Conservation (phyloP, 2,888 invertebrate species). For the Apoda limacodes region DNA sequence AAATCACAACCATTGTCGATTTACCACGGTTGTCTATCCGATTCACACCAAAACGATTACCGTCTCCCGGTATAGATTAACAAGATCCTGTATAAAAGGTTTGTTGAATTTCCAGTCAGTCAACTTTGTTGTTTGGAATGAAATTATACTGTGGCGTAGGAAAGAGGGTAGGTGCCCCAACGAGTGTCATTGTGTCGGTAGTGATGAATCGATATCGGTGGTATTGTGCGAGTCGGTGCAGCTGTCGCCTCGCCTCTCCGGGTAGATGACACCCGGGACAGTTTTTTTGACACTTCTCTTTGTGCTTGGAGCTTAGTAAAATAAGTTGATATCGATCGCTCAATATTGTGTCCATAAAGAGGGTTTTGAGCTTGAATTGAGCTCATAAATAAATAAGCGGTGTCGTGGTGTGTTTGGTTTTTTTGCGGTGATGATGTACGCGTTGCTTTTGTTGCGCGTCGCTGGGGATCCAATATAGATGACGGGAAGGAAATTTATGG, state of each 20-base stretch:
- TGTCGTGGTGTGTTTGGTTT: conserved; percentile 53
- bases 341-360: conserved; percentile 48
- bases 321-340: conserved; percentile 65
- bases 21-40: conserved; percentile 50
- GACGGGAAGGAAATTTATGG: conserved; percentile 34
- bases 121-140: conserved; percentile 12
- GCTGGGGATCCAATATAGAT: conserved; percentile 47
- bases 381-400: conserved; percentile 65
- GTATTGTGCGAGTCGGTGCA: conserved; percentile 53
- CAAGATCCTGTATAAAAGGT: conserved; percentile 11
- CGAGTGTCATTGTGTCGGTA: conserved; percentile 42
- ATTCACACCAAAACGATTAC: conserved; percentile 35
- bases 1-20: conserved; percentile 59
- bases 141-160: conserved; percentile 27
- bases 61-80: conserved; percentile 26
- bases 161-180: conserved; percentile 20
- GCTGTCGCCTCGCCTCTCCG: conserved; percentile 63
- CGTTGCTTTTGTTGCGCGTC: conserved; percentile 43
- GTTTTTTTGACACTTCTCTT: conserved; percentile 56
- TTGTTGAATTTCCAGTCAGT: conserved; percentile 21
- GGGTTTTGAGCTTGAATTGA: conserved; percentile 50
- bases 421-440: conserved; percentile 49
- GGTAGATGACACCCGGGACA: conserved; percentile 55
- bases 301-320: conserved; percentile 48
- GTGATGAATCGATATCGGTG: conserved; percentile 56